A percentile compares a stretch with the other conserved stretches of the same genome.
Evolutionary conservation across 1,140 invertebrate species (phyloP).

Genomic region (Bactericera cockerelli): DNA sequence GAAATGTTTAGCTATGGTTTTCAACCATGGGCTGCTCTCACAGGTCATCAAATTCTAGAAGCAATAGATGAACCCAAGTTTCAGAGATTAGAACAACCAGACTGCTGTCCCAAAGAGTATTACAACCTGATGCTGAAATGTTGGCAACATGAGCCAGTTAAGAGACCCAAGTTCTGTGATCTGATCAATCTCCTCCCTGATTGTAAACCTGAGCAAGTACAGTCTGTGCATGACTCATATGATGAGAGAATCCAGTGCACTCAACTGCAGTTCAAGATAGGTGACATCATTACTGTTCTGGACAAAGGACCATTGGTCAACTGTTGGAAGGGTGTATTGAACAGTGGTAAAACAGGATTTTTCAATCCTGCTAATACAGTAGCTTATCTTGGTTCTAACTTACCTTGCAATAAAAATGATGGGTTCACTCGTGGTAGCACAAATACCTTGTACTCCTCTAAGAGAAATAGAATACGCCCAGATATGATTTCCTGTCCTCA

Average conservation of each 20-base stretch:
- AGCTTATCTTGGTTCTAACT: constrained; percentile 65
- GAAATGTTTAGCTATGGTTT: constrained; percentile 98
- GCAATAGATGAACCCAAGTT: constrained; percentile 88
- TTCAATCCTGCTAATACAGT: constrained; percentile 84
- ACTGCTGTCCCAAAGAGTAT: constrained; percentile 87
- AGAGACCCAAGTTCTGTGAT: constrained; percentile 80
- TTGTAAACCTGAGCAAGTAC: constrained; percentile 79
- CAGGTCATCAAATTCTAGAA: constrained; percentile 88
- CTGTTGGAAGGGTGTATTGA: constrained; percentile 73
- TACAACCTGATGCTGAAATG: constrained; percentile 87
- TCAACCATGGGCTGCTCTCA: constrained; percentile 91
- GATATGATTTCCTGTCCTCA: constrained; percentile 96
- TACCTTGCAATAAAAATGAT: constrained; percentile 46
- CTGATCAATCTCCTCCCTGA: constrained; percentile 64
- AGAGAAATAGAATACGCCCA: constrained; percentile 51
- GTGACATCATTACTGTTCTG: constrained; percentile 84
- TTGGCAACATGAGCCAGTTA: constrained; percentile 83
- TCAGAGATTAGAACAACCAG: constrained; percentile 73
- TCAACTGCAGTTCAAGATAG: constrained; percentile 65
- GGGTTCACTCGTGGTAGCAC: constrained; percentile 42
- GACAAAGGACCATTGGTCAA: constrained; percentile 55
- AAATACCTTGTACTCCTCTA: constrained; percentile 34
- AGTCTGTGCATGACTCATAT: constrained; percentile 44
- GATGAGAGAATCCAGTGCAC: constrained; percentile 37
- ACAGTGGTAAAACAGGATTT: constrained; percentile 68